Conservation (phyloP, 2,797 vertebrate genomes). For the Meriones psammophilus region DNA sequence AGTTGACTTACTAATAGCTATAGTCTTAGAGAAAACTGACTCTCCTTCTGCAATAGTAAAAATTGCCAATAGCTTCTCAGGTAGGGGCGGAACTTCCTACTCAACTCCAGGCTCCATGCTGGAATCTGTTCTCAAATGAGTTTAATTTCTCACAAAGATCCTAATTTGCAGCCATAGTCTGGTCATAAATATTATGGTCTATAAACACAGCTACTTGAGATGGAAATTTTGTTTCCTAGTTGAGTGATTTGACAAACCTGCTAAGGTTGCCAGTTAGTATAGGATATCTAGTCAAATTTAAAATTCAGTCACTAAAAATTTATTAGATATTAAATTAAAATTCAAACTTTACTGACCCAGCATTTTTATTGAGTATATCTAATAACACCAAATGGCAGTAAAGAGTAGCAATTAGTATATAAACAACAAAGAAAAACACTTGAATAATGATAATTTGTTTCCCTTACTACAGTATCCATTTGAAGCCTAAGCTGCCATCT, state of each 20-base stretch:
- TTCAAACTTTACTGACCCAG: slow-evolving; percentile 24
- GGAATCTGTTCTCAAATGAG: background rate
- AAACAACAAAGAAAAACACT: slow-evolving; percentile 47
- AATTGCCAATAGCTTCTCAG: background rate
- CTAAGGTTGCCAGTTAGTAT: slow-evolving; percentile 1
- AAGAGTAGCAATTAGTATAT: slow-evolving; percentile 29
- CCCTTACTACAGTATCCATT: no score
- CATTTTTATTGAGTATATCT: slow-evolving; percentile 43
- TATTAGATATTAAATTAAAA: slow-evolving; percentile 13
- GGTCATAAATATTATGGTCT: slow-evolving; percentile 15
- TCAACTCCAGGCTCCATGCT: background rate
- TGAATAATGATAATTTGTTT: slow-evolving; percentile 30
- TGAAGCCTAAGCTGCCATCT: no score
- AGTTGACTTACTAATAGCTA: background rate
- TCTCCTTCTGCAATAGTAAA: background rate
- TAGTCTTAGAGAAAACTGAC: background rate
- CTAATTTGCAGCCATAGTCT: background rate
- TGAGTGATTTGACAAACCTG: slow-evolving; percentile 50
- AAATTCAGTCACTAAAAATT: slow-evolving; percentile 5
- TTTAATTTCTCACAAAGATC: slow-evolving; percentile 7
- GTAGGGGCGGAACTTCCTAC: background rate
- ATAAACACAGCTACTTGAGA: background rate
- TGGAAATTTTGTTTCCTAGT: slow-evolving; percentile 6
- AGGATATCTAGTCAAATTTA: background rate
- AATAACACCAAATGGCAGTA: background rate